phyloP scores from a whole-genome alignment of 92 coral and sea anemone genomes.

The Parazoanthus darwini region DNA sequence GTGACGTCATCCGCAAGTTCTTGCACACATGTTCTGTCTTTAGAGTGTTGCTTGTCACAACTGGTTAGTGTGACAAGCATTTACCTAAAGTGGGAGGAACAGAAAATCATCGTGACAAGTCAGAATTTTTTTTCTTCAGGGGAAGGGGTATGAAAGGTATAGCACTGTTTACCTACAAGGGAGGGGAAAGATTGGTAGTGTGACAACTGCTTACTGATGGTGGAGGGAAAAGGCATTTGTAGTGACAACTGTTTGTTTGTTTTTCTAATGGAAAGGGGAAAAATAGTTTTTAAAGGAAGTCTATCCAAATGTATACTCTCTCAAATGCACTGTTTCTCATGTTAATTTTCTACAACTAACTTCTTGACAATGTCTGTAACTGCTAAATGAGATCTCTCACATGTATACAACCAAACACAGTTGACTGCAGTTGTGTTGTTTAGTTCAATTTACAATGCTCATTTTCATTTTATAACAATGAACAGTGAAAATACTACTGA shows the following conservation, averaged over 20 bases:
- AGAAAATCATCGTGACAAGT: constrained; percentile 57
- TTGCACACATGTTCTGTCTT: constrained; percentile 46
- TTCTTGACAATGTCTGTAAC: no score
- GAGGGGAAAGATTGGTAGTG: no score
- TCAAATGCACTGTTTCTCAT: no score
- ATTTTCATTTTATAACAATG: no score
- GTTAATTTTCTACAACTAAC: no score
- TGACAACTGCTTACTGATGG: constrained; percentile 79
- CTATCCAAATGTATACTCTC: no score
- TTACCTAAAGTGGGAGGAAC: constrained; percentile 61
- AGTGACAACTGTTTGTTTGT: constrained; percentile 54
- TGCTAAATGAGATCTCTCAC: no score
- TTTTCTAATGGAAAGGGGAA: constrained; percentile 48
- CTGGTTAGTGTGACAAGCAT: constrained; percentile 76
- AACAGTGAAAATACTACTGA: no score
- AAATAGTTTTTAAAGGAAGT: no score
- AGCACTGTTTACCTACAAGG: background rate
- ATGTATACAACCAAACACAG: no score
- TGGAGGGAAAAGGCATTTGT: background rate
- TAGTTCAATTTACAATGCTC: no score
- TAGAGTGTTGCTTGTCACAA: constrained; percentile 61
- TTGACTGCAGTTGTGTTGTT: no score
- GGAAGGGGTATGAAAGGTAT: background rate
- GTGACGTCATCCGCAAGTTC: constrained; percentile 69
- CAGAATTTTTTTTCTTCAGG: constrained; percentile 53